Evolutionary conservation across 2,797 vertebrate genomes (phyloP), one percentile per base, ranked within the genome.

Genomic region (Anguilla megastoma): DNA sequence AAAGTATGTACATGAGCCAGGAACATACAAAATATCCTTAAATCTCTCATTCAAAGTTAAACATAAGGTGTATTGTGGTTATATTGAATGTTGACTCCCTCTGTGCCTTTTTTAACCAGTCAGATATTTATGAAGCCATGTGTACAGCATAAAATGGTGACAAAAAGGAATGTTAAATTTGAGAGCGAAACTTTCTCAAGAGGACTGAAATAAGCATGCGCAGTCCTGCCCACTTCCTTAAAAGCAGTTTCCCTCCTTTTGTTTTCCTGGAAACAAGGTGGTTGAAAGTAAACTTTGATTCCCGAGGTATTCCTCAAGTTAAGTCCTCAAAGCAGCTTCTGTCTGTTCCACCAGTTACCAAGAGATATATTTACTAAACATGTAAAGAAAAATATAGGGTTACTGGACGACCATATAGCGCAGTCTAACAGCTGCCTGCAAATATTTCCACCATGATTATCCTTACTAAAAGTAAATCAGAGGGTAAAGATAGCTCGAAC

Each of bases 361-460:
- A 94, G 95, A 91, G 96, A 96, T 97, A 95, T 97, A 96, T 96
- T 97, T 96, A 96, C 95, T 97, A 97, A 98, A 98, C 97, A 97
- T 97, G 97, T 97, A 95, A 97, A 97, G 97, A 96, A 97, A 98
- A 98, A 97, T 98, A 97, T 98, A 98, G 96, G 95, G 97, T 98
- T 99, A 98, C 98, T 96, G 91, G 94, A 93, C 96, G 92, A 97
- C 95, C 96, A 96, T 98, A 97, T 93, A 96, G 96, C 95, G 93
- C 95, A 96, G 97, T 95, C 96, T 95, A 96, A 97, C 98, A 98
- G 98, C 98, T 99, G 98, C 96, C 97, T 93, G 95, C 96, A 95
- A 97, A 99, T 99, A 97, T 97, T 98, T 98, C 97, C 96, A 96
- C 97, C 97, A 97, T 98, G 98, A 99, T 98, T 97, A 96, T 96